These are phyloP conservation scores for Cosmia trapezina DNA, from an alignment of 2,888 invertebrate genomes.

Conservation along the genomic window DNA sequence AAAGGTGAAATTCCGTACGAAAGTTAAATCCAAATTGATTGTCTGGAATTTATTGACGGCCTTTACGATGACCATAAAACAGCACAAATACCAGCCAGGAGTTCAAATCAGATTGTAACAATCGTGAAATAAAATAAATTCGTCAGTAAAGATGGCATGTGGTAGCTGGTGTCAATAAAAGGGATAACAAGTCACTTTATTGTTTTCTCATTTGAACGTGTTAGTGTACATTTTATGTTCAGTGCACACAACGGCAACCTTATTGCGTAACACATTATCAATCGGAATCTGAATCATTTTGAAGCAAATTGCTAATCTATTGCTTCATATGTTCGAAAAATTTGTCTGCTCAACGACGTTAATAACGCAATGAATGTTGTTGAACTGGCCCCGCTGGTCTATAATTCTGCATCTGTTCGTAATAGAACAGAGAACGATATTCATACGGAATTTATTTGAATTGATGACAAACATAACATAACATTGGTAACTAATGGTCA, in stretches of 20 bases:
- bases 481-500: not conserved
- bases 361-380: no score
- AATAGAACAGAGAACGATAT: not conserved
- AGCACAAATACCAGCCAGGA: conserved; percentile 39
- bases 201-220: conserved; percentile 33
- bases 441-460: not conserved
- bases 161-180: conserved; percentile 44
- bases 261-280: no score
- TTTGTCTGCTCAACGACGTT: no score
- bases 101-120: conserved; percentile 59
- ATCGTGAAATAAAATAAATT: conserved; percentile 60
- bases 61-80: conserved; percentile 63
- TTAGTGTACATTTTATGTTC: conserved; percentile 8
- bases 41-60: conserved; percentile 62
- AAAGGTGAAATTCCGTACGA: conserved; percentile 42
- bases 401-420: not conserved
- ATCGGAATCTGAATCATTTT: no score
- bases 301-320: no score
- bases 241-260: not conserved
- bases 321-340: no score
- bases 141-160: conserved; percentile 52
- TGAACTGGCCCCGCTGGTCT: not conserved
- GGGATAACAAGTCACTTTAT: conserved; percentile 40
- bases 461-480: not conserved
- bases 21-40: conserved; percentile 57